A percentile compares a stretch with the other conserved stretches of the same genome.
Conservation (phyloP, 1,140 invertebrate genomes). For the Scaptomyza graminum region DNA sequence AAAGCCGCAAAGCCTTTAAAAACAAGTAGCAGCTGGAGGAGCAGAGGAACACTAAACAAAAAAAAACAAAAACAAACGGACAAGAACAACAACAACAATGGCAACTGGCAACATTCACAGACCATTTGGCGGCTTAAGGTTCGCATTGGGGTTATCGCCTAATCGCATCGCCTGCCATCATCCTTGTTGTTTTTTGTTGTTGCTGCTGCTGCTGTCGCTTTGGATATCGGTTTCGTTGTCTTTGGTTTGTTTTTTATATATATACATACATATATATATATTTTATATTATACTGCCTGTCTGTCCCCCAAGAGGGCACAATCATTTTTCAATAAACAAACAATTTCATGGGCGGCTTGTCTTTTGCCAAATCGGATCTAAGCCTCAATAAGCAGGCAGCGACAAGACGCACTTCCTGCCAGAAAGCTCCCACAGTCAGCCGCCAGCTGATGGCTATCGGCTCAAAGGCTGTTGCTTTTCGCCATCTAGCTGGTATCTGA, state of each 20-base stretch:
- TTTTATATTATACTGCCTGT: constrained; percentile 23
- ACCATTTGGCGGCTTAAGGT: constrained; percentile 81
- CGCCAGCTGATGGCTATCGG: constrained; percentile 63
- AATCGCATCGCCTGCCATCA: constrained; percentile 73
- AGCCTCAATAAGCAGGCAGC: constrained; percentile 80
- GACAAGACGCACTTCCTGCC: constrained; percentile 78
- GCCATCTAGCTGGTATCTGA: constrained; percentile 22
- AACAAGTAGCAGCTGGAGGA: constrained; percentile 36
- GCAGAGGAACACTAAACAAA: not conserved
- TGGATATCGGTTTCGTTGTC: constrained; percentile 35
- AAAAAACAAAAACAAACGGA: not conserved
- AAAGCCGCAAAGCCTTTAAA: constrained; percentile 71
- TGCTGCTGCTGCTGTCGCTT: not conserved
- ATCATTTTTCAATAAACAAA: constrained; percentile 83
- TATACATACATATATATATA: constrained; percentile 18
- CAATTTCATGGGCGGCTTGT: constrained; percentile 81
- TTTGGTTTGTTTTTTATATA: constrained; percentile 35
- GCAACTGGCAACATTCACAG: constrained; percentile 75
- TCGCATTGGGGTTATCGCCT: constrained; percentile 78
- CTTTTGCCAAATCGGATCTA: constrained; percentile 80
- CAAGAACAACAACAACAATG: constrained; percentile 6
- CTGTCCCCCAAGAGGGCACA: constrained; percentile 37
- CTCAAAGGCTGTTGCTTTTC: constrained; percentile 39
- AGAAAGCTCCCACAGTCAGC: constrained; percentile 12
- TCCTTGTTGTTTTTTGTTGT: constrained; percentile 11